Evolutionary conservation across 2,113 vertebrate genomes (phyloP).

Genomic region (Hippocampus guttulatus): DNA sequence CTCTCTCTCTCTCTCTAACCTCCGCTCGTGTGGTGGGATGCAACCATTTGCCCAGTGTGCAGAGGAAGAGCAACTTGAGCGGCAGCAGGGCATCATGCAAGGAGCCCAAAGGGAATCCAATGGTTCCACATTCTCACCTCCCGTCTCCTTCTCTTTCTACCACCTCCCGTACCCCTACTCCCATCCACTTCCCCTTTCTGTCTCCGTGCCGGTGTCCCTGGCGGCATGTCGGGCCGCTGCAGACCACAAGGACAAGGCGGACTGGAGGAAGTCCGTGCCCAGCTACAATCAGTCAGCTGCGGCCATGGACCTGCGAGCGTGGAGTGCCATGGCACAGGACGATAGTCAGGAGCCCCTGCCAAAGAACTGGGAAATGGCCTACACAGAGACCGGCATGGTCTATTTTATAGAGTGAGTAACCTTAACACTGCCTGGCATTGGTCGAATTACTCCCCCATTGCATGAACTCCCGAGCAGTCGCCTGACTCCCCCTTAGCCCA

Average conservation of each 20-base stretch:
- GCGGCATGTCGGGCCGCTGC: constrained; percentile 65
- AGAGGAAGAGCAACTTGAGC: constrained; percentile 38
- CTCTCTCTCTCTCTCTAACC: constrained; percentile 9
- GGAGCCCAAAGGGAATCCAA: constrained; percentile 57
- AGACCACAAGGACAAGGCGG: constrained; percentile 86
- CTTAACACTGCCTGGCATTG: constrained; percentile 14
- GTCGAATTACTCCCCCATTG: constrained; percentile 21
- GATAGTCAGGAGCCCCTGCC: constrained; percentile 89
- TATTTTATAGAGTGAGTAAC: constrained; percentile 97
- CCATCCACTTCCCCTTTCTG: constrained; percentile 46
- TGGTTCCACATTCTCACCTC: constrained; percentile 54
- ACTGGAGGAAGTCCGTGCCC: constrained; percentile 90
- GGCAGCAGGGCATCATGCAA: constrained; percentile 50
- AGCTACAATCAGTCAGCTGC: constrained; percentile 89
- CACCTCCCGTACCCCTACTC: constrained; percentile 46
- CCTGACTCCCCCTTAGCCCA: not conserved
- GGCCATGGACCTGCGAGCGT: constrained; percentile 83
- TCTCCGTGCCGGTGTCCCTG: constrained; percentile 53
- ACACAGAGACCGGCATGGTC: constrained; percentile 95
- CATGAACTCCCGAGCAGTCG: constrained; percentile 6
- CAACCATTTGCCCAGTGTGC: constrained; percentile 45
- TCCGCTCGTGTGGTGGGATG: constrained; percentile 39
- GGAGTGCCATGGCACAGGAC: constrained; percentile 78
- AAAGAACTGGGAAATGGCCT: constrained; percentile 97
- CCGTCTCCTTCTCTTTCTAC: constrained; percentile 55